Evolutionary conservation across 92 coral and sea anemone genomes (phyloP).

Genomic region (Porites lobata): DNA sequence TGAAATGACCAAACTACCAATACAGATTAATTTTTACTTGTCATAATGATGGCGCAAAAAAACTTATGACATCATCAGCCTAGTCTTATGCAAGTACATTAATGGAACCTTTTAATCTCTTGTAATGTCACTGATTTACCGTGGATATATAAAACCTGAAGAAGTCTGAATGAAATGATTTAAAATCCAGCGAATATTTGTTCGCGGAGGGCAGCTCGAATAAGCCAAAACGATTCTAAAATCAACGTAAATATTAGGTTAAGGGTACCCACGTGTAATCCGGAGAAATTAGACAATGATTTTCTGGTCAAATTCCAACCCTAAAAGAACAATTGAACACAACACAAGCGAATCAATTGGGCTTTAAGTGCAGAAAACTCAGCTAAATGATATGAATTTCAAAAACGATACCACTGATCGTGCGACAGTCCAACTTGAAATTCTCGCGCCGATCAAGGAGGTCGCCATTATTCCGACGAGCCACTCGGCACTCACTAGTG

Average conservation of each 20-base stretch:
- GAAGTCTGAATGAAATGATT: no score
- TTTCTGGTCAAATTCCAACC: constrained; percentile 35
- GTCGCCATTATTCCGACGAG: constrained; percentile 50
- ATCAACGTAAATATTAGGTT: background rate
- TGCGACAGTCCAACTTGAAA: constrained; percentile 27
- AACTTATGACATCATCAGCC: background rate
- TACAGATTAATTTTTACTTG: no score
- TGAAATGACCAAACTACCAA: no score
- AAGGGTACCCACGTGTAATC: constrained; percentile 79
- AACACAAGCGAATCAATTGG: background rate
- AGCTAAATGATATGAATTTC: background rate
- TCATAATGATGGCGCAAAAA: no score
- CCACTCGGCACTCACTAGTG: background rate
- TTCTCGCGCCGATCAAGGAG: background rate
- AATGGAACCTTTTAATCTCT: no score
- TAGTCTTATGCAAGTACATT: no score
- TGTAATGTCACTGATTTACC: no score
- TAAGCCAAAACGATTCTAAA: background rate
- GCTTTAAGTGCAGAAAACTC: no score
- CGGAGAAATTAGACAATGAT: constrained; percentile 25
- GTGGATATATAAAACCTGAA: no score
- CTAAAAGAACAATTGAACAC: background rate
- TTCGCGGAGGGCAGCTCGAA: background rate
- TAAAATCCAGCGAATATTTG: background rate
- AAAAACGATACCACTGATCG: constrained; percentile 48